Conservation (phyloP, 1,140 invertebrate genomes). For the Glossosoma conforme region DNA sequence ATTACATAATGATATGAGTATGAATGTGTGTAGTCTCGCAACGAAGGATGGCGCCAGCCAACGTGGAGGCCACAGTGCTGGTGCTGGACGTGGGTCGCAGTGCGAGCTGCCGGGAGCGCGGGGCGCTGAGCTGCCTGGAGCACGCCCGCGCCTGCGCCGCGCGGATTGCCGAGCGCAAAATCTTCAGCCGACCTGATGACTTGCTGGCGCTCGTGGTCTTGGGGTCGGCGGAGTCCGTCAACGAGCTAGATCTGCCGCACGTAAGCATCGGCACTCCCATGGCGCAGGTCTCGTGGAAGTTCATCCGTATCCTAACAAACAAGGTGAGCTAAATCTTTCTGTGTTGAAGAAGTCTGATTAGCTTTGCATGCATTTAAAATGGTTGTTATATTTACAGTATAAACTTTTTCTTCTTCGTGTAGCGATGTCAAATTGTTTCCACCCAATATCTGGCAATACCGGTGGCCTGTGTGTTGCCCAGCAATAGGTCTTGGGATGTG, state of each 20-base stretch:
- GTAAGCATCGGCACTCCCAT: constrained; percentile 19
- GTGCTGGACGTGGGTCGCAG: constrained; percentile 44
- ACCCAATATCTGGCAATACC: too few species aligned
- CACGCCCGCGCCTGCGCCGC: constrained; percentile 36
- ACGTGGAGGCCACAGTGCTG: constrained; percentile 41
- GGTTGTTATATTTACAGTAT: too few species aligned
- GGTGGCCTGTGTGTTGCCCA: too few species aligned
- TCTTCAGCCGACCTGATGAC: constrained; percentile 42
- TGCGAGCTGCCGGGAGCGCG: constrained; percentile 32
- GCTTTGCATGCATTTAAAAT: too few species aligned
- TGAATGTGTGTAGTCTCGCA: too few species aligned
- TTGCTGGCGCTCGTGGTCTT: constrained; percentile 40
- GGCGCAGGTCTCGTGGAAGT: constrained; percentile 14
- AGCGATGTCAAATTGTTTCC: too few species aligned
- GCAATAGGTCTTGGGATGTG: too few species aligned
- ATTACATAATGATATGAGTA: too few species aligned
- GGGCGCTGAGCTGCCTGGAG: constrained; percentile 39
- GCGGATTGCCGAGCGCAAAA: constrained; percentile 44
- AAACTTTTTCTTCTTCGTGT: too few species aligned
- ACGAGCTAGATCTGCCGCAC: constrained; percentile 34
- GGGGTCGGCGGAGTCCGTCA: constrained; percentile 40
- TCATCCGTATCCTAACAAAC: constrained; percentile 17
- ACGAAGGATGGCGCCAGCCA: constrained; percentile 40
- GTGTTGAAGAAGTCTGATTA: constrained; percentile 10
- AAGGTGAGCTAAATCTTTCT: too few species aligned